Percentiles rank a stretch among this genome's conserved stretches.
Conservation (phyloP, 1,140 invertebrate genomes). For the Anoplolepis gracilipes region DNA sequence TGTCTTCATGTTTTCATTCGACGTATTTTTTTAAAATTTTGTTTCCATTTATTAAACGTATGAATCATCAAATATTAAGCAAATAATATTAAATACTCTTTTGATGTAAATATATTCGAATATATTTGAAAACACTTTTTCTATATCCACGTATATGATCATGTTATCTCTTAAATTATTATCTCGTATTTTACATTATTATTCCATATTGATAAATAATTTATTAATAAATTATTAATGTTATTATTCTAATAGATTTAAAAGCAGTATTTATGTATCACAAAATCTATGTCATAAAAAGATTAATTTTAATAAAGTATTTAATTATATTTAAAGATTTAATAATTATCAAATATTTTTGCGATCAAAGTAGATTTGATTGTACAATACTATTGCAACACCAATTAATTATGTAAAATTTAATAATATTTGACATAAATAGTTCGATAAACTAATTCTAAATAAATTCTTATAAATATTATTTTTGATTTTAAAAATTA, state of each 20-base stretch:
- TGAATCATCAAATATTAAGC: no score
- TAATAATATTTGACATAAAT: not conserved
- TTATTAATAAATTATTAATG: not conserved
- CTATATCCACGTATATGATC: no score
- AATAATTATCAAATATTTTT: no score
- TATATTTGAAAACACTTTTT: no score
- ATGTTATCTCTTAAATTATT: not conserved
- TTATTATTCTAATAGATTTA: not conserved
- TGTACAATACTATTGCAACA: no score
- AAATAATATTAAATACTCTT: not conserved
- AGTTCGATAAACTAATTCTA: not conserved
- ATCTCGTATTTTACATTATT: not conserved
- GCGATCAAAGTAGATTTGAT: no score
- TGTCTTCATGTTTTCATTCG: no score
- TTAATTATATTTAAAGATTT: no score
- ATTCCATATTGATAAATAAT: no score
- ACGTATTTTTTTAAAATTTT: not conserved
- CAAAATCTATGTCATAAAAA: no score
- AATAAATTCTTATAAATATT: not conserved
- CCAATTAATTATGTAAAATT: no score
- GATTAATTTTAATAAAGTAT: no score
- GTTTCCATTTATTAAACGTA: not conserved
- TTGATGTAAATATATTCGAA: not conserved
- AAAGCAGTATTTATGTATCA: not conserved
- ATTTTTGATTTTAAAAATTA: not conserved